phyloP scores from a whole-genome alignment of 1,140 invertebrate species.

The Anastatus disparis region DNA sequence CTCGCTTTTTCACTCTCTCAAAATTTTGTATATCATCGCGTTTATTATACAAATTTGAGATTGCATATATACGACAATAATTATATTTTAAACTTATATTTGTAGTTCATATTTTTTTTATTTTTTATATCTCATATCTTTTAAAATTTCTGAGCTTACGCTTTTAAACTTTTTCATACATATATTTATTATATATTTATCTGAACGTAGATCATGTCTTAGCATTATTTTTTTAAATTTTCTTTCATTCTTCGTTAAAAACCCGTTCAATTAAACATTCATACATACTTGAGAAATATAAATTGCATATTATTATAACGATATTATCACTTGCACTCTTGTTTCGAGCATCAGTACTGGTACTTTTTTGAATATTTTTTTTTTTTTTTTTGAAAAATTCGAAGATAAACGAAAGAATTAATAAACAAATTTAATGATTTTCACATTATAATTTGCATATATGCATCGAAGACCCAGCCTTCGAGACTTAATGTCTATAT shows the following conservation, averaged over 20 bases:
- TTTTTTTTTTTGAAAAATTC: background rate
- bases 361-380: background rate
- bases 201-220: background rate
- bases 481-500: constrained; percentile 33
- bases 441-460: background rate
- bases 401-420: background rate
- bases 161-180: background rate
- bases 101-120: constrained; percentile 10
- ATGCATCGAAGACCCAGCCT: constrained; percentile 53
- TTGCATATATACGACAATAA: constrained; percentile 29
- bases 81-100: constrained; percentile 33
- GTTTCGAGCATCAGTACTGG: constrained; percentile 16
- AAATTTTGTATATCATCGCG: background rate
- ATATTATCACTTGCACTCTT: constrained; percentile 21
- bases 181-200: no score
- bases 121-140: background rate
- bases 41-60: constrained; percentile 5
- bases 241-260: background rate
- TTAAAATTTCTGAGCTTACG: background rate
- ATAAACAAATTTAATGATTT: background rate
- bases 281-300: background rate
- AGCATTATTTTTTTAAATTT: background rate
- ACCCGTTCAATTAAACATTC: background rate
- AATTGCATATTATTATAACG: background rate
- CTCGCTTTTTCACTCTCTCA: no score